A percentile compares a stretch with the other conserved stretches of the same genome.
Evolutionary conservation across 2,113 vertebrate species (phyloP).

Genomic region (Myrmecophaga tridactyla): DNA sequence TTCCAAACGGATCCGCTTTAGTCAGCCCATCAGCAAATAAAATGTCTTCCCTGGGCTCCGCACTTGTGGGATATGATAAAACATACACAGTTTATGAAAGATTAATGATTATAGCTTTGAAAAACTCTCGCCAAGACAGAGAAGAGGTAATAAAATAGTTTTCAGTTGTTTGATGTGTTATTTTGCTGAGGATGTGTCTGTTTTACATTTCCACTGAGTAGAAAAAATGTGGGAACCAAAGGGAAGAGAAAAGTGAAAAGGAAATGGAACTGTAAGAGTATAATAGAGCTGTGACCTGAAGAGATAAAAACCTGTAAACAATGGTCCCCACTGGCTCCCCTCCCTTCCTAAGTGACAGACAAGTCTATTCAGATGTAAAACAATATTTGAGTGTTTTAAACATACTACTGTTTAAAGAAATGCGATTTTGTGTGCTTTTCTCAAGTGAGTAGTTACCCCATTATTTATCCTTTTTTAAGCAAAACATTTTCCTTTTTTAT

Average conservation of each 20-base stretch:
- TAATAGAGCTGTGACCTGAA: neutral
- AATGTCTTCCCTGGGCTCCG: neutral
- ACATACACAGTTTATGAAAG: neutral
- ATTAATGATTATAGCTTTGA: neutral
- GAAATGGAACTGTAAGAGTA: neutral
- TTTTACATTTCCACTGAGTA: neutral
- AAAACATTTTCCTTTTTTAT: neutral
- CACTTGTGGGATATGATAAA: neutral
- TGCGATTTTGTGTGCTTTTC: neutral
- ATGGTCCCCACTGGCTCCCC: rapidly evolving
- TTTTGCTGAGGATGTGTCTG: neutral
- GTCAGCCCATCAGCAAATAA: neutral
- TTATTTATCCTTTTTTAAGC: neutral
- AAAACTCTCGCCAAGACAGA: constrained; percentile 15
- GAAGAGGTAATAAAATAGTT: neutral
- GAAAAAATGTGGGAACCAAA: neutral
- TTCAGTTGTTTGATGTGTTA: neutral
- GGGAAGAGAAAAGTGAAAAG: neutral
- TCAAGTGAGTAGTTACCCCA: neutral
- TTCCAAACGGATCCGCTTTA: constrained; percentile 6
- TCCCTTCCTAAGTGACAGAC: neutral
- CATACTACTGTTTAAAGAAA: neutral
- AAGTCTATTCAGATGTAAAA: neutral
- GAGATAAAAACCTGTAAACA: neutral
- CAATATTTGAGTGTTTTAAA: neutral